These are phyloP conservation scores for Lagocephalus sceleratus DNA, from an alignment of 2,797 vertebrate species.

Conservation along the genomic window DNA sequence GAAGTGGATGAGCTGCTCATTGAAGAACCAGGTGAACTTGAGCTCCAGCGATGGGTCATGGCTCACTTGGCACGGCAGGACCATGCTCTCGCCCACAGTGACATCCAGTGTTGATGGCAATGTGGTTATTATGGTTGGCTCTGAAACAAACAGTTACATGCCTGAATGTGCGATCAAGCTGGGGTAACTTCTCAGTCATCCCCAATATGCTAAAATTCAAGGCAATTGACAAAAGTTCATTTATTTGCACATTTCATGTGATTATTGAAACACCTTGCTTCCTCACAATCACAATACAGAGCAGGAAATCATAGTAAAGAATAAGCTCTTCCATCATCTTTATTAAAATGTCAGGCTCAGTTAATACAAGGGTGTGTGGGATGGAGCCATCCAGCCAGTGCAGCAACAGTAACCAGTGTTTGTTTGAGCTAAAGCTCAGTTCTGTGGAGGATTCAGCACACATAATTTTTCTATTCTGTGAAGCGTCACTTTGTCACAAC, in stretches of 20 bases:
- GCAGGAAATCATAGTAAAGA: conserved; percentile 35
- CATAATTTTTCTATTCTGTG: conserved; percentile 40
- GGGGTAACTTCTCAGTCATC: no score
- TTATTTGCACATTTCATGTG: neutral
- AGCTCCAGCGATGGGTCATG: conserved; percentile 92
- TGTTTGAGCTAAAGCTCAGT: conserved; percentile 43
- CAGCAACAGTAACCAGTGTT: conserved; percentile 64
- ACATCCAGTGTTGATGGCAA: conserved; percentile 89
- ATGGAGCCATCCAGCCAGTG: conserved; percentile 44
- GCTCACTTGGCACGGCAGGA: conserved; percentile 92
- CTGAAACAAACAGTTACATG: conserved; percentile 69
- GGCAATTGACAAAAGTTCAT: neutral
- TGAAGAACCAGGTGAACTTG: conserved; percentile 95
- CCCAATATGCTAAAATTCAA: no score
- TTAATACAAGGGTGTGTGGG: conserved; percentile 60
- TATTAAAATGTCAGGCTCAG: conserved; percentile 61
- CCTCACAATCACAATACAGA: conserved; percentile 43
- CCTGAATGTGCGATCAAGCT: neutral
- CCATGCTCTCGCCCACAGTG: conserved; percentile 93
- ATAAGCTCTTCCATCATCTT: conserved; percentile 62
- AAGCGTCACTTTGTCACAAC: conserved; percentile 58
- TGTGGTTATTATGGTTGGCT: conserved; percentile 88
- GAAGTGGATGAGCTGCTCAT: conserved; percentile 93
- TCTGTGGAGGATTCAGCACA: conserved; percentile 40
- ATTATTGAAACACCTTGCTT: conserved; percentile 20